Evolutionary conservation across 2,113 vertebrate species (phyloP), one percentile per base, ranked within the genome.

Genomic region (Gobiocypris rarus): DNA sequence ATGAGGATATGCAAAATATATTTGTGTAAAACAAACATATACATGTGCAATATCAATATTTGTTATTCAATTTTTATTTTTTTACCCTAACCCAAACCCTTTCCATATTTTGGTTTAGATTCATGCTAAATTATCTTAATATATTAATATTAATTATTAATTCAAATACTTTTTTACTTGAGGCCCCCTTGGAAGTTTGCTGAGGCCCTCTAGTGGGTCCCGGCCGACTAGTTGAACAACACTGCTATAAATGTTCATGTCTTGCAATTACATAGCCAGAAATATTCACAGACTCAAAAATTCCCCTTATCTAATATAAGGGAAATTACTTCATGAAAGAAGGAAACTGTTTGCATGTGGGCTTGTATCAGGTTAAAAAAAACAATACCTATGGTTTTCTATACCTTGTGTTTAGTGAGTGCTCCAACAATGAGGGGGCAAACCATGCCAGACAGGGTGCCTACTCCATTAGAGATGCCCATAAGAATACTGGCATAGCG

Each of bases 401-500:
- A 14, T 83, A 99, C 98, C 96, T 99, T 99, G 87, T 99, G 93
- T 90, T 95, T 98, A 0, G 98, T 99, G 93, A 99, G 94, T 11
- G 97, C 96, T 45, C 98, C 98, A 5, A 99, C 98, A 11, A 99
- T 99, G 67, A 99, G 93, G 0, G 98, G 97, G 85, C 97, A 99
- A 83, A 99, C 96, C 98, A 99, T 99, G 82, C 97, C 98, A 0
- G 97, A 99, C 65, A 99, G 92, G 0, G 98, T 99, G 22, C 98
- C 98, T 75, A 99, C 98, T 0, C 98, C 98, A 0, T 99, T 99
- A 54, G 97, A 99, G 89, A 99, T 99, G 0, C 98, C 98, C 98
- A 99, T 99, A 86, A 99, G 94, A 87, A 99, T 99, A 88, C 98
- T 99, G 89, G 98, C 98, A 0, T 99, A 99, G 50, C 98, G 96